Evolutionary conservation across 2,888 invertebrate species (phyloP).

Genomic region (Aphidoletes aphidimyza): DNA sequence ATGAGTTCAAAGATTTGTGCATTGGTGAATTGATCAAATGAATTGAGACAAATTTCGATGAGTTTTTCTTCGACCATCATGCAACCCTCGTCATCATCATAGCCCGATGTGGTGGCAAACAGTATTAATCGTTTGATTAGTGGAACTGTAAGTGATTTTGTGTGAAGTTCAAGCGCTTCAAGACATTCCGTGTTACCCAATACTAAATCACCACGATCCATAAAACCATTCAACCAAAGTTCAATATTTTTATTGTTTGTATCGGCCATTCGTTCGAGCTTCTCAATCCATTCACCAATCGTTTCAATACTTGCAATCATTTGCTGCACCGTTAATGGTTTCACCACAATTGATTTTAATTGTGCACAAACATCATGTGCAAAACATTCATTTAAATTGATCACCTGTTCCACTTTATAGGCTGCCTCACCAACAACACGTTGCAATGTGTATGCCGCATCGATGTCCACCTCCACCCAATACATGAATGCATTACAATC

Average conservation of each 20-base stretch:
- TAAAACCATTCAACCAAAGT: conserved; percentile 60
- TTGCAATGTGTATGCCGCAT: conserved; percentile 60
- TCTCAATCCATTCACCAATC: conserved; percentile 61
- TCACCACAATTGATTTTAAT: conserved; percentile 60
- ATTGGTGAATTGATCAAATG: conserved; percentile 38
- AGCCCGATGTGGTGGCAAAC: not conserved
- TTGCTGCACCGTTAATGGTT: conserved; percentile 61
- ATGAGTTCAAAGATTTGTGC: conserved; percentile 23
- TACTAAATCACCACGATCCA: conserved; percentile 60
- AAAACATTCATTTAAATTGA: conserved; percentile 60
- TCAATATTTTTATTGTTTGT: conserved; percentile 30
- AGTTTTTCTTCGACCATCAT: conserved; percentile 52
- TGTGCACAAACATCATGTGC: conserved; percentile 61
- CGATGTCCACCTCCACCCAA: conserved; percentile 62
- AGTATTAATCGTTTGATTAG: not conserved
- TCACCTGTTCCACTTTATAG: conserved; percentile 60
- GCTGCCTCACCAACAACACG: conserved; percentile 60
- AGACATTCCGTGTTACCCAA: conserved; percentile 62
- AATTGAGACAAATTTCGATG: conserved; percentile 18
- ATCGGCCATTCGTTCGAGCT: conserved; percentile 59
- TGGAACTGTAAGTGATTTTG: not conserved
- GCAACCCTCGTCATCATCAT: not conserved
- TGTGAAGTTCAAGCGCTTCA: conserved; percentile 60
- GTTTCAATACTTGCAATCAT: conserved; percentile 59
- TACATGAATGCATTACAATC: conserved; percentile 62